A percentile compares a stretch with the other conserved stretches of the same genome.
Conservation (phyloP, 2,888 invertebrate species). For the Catocala fraxini region DNA sequence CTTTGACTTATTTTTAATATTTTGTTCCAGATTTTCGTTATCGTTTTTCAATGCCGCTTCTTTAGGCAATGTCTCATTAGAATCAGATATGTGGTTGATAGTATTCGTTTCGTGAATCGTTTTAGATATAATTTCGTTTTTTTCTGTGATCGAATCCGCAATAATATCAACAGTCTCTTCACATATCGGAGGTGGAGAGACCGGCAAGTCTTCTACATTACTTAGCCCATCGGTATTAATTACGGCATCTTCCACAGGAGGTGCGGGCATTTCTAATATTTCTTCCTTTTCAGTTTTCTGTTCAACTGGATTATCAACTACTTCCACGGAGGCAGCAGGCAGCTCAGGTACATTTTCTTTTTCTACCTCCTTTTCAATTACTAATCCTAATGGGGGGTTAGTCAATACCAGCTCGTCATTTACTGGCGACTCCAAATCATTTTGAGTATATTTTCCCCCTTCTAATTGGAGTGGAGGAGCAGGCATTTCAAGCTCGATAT, state of each 20-base stretch:
- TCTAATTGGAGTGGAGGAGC: conserved; percentile 21
- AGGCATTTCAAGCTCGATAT: conserved; percentile 28
- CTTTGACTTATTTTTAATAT: conserved; percentile 60
- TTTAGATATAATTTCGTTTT: conserved; percentile 42
- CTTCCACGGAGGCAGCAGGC: conserved; percentile 59
- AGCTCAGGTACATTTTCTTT: conserved; percentile 37
- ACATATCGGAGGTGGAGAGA: conserved; percentile 61
- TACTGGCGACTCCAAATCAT: too few species aligned
- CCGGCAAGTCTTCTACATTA: conserved; percentile 57
- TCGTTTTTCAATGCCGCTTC: conserved; percentile 45
- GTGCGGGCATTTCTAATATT: conserved; percentile 29
- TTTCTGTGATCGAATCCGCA: conserved; percentile 37
- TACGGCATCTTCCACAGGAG: conserved; percentile 21
- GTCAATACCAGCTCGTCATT: neutral
- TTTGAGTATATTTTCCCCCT: too few species aligned
- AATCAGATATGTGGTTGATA: conserved; percentile 49
- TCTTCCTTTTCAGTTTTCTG: conserved; percentile 19
- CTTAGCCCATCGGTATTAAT: conserved; percentile 39
- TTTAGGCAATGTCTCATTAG: conserved; percentile 38
- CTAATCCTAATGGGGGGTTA: conserved; percentile 10
- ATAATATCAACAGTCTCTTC: conserved; percentile 45
- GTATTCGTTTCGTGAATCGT: conserved; percentile 37
- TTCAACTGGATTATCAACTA: conserved; percentile 2
- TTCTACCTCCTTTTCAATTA: conserved; percentile 13
- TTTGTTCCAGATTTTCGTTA: conserved; percentile 53